Base-by-base conservation (phyloP, 2,113 vertebrate species). In the Mustela lutreola region DNA sequence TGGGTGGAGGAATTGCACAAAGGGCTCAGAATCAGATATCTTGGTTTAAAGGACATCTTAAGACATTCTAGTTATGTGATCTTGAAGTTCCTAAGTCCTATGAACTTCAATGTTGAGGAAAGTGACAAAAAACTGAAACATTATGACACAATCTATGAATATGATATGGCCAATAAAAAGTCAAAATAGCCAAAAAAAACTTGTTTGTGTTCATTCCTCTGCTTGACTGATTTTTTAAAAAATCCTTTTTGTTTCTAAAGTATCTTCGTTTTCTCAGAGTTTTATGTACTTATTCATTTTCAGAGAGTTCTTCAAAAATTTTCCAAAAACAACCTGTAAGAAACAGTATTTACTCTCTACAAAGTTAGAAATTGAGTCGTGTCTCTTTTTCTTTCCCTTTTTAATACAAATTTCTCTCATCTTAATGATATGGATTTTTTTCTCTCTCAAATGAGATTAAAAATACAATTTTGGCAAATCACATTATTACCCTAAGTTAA, bases 401-500 rank as follows among this genome's bases (percentile, higher is more conserved):
- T 76, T 70, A 60, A 92, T 45, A 70, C 6, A 81, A 89, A 88
- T 76, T 91, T 84, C 1, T 60, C 12, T 83, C 36, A 71, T 78
- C 92, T 91, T 8, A 79, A 94, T 33, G 5, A 84, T 75, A 31
- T 50, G 9, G 88, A 76, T 36, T 87, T 50, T 94, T 87, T 63
- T 26, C 39, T 78, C 24, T 56, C 21, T 42, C 48, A 21, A 83
- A 76, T 82, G 26, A 95, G 88, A 91, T 79, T 81, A 67, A 96
- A 92, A 96, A 67, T 91, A 42, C 11, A 79, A 48, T 58, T 93
- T 93, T 75, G 53, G 56, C 5, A 89, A 82, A 91, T 62, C 24
- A 28, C 36, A 24, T 28, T 50, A 85, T 96, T 86, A 42, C 58
- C 1, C 31, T 62, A 85, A 95, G 36, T 91, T 85, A 85, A 97